Evolutionary conservation across 2,888 invertebrate species (phyloP).

Genomic region (Plutella xylostella): DNA sequence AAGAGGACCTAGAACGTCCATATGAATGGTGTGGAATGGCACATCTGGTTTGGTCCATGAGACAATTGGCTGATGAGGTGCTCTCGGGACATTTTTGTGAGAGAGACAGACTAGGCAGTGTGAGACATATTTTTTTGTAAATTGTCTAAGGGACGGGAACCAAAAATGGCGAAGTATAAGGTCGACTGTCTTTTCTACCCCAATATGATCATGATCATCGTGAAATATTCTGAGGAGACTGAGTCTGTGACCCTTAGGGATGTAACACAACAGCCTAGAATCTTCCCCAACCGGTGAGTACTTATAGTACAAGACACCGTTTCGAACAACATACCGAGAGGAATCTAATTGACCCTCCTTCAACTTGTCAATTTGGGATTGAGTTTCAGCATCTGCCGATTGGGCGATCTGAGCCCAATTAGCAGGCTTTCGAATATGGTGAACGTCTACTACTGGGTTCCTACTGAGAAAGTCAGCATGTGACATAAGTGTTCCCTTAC

Average conservation of each 20-base stretch:
- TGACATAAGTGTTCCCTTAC: background rate
- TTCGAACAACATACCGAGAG: background rate
- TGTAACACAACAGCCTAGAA: background rate
- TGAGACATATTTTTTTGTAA: constrained; percentile 16
- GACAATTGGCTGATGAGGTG: constrained; percentile 4
- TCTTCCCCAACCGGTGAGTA: background rate
- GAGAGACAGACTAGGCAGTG: constrained; percentile 14
- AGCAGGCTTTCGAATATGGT: background rate
- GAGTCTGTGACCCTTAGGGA: background rate
- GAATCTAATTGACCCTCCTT: background rate
- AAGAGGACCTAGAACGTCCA: constrained; percentile 6
- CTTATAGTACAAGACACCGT: constrained; percentile 2
- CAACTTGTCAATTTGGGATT: background rate
- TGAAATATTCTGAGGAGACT: constrained; percentile 2
- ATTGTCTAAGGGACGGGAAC: background rate
- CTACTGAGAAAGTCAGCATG: background rate
- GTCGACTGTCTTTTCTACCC: background rate
- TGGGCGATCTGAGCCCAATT: background rate
- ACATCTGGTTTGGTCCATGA: constrained; percentile 5
- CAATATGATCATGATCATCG: background rate
- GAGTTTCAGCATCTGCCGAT: background rate
- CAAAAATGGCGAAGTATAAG: background rate
- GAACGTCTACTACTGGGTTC: background rate
- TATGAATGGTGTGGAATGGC: constrained; percentile 3
- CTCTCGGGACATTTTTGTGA: constrained; percentile 1